Conservation (phyloP, 2,888 invertebrate species). For the Macrophya alboannulata region DNA sequence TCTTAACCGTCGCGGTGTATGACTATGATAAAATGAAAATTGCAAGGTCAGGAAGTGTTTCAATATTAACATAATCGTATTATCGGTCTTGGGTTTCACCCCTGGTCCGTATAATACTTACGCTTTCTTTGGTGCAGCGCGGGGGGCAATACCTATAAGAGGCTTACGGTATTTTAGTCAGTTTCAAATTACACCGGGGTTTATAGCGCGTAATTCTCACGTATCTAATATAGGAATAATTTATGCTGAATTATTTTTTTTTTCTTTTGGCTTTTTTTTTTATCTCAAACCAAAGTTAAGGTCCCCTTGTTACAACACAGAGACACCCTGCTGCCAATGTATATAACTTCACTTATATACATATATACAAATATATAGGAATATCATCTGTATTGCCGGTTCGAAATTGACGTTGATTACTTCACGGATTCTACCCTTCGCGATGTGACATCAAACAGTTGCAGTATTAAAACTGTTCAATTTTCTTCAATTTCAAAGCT, state of each 20-base stretch:
- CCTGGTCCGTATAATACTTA: constrained; percentile 11
- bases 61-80: constrained; percentile 54
- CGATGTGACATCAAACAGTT: constrained; percentile 36
- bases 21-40: constrained; percentile 34
- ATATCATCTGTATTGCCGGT: background rate
- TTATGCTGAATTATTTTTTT: constrained; percentile 41
- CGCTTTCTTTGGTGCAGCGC: background rate
- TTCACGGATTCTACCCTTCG: background rate
- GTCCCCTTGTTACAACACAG: background rate
- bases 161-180: constrained; percentile 13
- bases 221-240: constrained; percentile 28
- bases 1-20: background rate
- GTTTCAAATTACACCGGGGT: constrained; percentile 44
- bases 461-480: constrained; percentile 43
- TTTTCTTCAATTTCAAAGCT: constrained; percentile 25
- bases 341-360: background rate
- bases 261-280: too few species aligned
- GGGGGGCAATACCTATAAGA: constrained; percentile 9
- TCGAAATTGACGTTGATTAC: constrained; percentile 33
- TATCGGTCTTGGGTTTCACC: constrained; percentile 52
- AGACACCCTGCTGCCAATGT: background rate
- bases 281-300: background rate
- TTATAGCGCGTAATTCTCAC: constrained; percentile 36
- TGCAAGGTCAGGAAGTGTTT: constrained; percentile 51
- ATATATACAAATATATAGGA: too few species aligned